Evolutionary conservation across 2,888 invertebrate species (phyloP).

Genomic region (Drosophila infuscata): DNA sequence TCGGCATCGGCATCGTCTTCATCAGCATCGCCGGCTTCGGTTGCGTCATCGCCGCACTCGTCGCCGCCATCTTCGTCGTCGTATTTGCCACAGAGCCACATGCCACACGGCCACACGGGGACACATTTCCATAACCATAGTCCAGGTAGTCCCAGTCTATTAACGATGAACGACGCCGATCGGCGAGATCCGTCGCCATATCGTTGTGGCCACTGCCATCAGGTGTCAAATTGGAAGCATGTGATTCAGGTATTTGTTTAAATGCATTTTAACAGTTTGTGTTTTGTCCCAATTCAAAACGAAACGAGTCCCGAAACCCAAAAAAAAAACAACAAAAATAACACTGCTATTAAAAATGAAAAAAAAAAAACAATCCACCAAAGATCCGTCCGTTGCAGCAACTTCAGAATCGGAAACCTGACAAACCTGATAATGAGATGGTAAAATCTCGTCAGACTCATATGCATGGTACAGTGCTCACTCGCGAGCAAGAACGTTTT

Average conservation of each 20-base stretch:
- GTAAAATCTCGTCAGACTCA: background rate
- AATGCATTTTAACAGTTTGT: slow-evolving; percentile 68
- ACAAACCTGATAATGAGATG: background rate
- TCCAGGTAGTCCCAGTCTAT: slow-evolving; percentile 75
- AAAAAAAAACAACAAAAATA: slow-evolving; percentile 12
- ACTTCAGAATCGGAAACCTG: background rate
- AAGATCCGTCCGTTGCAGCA: slow-evolving; percentile 11
- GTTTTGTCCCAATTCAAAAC: slow-evolving; percentile 67
- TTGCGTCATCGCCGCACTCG: slow-evolving; percentile 48
- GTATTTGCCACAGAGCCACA: slow-evolving; percentile 44
- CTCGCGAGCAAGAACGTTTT: background rate
- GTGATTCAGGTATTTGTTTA: slow-evolving; percentile 90
- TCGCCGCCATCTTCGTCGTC: slow-evolving; percentile 47
- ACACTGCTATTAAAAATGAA: slow-evolving; percentile 10
- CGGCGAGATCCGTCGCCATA: slow-evolving; percentile 87
- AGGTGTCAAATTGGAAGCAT: slow-evolving; percentile 94
- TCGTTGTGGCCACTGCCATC: slow-evolving; percentile 92
- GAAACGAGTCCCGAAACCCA: slow-evolving; percentile 37
- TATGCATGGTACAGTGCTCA: background rate
- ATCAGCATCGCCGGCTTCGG: slow-evolving; percentile 53
- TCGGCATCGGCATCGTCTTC: slow-evolving; percentile 56
- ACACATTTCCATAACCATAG: slow-evolving; percentile 73
- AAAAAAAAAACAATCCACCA: slow-evolving; percentile 1
- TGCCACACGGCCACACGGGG: slow-evolving; percentile 33
- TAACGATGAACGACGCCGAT: slow-evolving; percentile 83